Evolutionary conservation across 2,888 invertebrate genomes (phyloP).

Genomic region (Dasysyrphus tricinctus): DNA sequence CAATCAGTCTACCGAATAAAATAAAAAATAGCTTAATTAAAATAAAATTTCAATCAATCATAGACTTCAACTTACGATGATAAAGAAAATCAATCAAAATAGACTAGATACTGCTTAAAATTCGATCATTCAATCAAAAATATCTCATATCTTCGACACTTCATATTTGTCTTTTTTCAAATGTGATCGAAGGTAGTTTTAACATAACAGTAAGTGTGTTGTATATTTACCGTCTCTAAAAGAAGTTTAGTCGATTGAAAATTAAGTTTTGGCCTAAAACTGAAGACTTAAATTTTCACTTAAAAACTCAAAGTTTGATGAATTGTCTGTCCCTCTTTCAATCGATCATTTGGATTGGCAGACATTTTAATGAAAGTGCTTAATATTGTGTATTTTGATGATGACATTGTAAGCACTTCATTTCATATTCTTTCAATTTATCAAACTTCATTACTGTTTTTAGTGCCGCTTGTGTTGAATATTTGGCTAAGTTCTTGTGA

Average conservation of each 20-base stretch:
- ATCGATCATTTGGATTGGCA: conserved; percentile 2
- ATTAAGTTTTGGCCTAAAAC: neutral
- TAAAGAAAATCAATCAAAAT: neutral
- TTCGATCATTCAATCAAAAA: conserved; percentile 30
- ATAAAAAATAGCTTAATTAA: neutral
- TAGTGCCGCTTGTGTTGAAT: too few species aligned
- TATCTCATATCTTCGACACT: neutral
- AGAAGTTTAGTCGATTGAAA: neutral
- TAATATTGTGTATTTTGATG: neutral
- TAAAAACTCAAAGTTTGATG: neutral
- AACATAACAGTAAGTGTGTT: neutral
- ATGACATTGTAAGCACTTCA: neutral
- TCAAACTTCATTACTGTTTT: too few species aligned
- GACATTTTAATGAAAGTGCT: neutral
- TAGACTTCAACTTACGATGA: neutral
- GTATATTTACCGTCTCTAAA: too few species aligned
- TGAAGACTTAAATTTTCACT: neutral
- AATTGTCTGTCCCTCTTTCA: neutral
- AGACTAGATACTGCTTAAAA: conserved; percentile 1
- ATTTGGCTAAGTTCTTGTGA: too few species aligned
- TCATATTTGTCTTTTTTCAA: neutral
- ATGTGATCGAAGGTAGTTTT: neutral
- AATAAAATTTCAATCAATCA: neutral
- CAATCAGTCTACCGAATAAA: neutral
- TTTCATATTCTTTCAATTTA: neutral